A percentile compares a stretch with the other conserved stretches of the same genome.
These are phyloP conservation scores for Fulmarus glacialis DNA, from an alignment of 2,113 vertebrate genomes.

Conservation along the genomic window DNA sequence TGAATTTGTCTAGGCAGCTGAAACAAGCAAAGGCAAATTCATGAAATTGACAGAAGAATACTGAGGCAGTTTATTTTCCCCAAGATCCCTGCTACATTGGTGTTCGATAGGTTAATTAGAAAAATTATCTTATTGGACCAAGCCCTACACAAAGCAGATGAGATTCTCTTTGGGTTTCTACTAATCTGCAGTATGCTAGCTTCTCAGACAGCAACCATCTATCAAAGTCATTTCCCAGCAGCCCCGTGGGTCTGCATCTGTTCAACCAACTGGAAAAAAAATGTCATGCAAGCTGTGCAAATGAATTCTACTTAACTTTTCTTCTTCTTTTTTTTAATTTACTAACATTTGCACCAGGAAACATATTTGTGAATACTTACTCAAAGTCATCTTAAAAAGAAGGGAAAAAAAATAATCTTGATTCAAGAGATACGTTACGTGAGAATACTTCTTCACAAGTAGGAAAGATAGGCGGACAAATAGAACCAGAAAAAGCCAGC, in stretches of 20 bases:
- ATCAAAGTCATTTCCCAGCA: slow-evolving; percentile 82
- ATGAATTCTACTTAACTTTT: slow-evolving; percentile 61
- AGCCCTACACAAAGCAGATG: slow-evolving; percentile 75
- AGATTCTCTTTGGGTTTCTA: slow-evolving; percentile 78
- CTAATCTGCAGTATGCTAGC: slow-evolving; percentile 81
- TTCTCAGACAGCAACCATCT: slow-evolving; percentile 81
- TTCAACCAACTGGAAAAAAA: slow-evolving; percentile 82
- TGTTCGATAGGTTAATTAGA: slow-evolving; percentile 91
- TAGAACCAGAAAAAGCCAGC: not conserved
- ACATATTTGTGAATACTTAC: not conserved
- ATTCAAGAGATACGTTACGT: not conserved
- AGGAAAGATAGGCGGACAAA: not conserved
- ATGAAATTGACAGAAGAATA: slow-evolving; percentile 55
- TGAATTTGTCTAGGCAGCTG: not conserved
- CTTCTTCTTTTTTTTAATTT: not conserved
- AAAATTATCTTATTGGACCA: slow-evolving; percentile 90
- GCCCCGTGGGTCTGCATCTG: slow-evolving; percentile 77
- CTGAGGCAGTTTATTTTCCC: slow-evolving; percentile 66
- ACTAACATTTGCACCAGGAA: slow-evolving; percentile 21
- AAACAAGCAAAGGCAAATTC: slow-evolving; percentile 20
- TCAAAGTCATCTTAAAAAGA: not conserved
- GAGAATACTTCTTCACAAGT: not conserved
- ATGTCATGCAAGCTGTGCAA: slow-evolving; percentile 74
- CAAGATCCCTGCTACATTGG: slow-evolving; percentile 69
- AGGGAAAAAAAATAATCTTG: not conserved